These are phyloP conservation scores for Caenorhabditis afra DNA, from an alignment of 2,888 invertebrate species.

Conservation along the genomic window DNA sequence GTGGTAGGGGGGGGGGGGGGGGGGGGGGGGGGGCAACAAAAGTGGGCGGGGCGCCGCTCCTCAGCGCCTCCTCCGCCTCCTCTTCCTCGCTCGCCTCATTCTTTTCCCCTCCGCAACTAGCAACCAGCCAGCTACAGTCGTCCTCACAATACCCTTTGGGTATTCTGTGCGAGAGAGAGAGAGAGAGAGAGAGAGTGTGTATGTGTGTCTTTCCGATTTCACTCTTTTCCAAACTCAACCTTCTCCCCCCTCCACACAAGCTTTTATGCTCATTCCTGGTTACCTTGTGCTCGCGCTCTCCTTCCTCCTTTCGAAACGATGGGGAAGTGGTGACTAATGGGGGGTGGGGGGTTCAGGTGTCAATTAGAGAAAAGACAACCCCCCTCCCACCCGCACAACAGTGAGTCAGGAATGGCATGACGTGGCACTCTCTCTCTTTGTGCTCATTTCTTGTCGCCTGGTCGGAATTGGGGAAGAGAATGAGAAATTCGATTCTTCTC, in stretches of 20 bases:
- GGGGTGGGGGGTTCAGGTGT: constrained; percentile 1
- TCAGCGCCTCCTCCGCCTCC: constrained; percentile 27
- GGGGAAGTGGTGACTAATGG: no score
- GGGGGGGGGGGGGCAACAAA: no score
- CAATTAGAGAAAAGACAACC: constrained; percentile 14
- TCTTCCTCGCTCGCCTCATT: not conserved
- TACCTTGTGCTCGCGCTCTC: no score
- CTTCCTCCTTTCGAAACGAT: no score
- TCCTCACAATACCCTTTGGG: constrained; percentile 54
- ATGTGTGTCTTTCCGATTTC: constrained; percentile 54
- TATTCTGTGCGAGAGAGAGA: no score
- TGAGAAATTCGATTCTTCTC: constrained; percentile 24
- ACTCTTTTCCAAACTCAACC: constrained; percentile 19
- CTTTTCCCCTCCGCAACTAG: not conserved
- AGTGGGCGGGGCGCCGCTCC: constrained; percentile 45
- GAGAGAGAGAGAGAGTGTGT: constrained; percentile 29
- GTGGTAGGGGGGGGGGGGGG: no score
- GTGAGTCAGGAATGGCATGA: not conserved
- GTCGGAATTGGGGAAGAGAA: no score
- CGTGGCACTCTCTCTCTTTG: not conserved
- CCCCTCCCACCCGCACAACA: not conserved
- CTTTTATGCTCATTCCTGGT: no score
- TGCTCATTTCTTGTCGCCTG: constrained; percentile 3
- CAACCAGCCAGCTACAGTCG: not conserved
- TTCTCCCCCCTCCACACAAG: constrained; percentile 20